Base-by-base conservation (phyloP, 2,797 vertebrate species). In the Alfaro cultratus region DNA sequence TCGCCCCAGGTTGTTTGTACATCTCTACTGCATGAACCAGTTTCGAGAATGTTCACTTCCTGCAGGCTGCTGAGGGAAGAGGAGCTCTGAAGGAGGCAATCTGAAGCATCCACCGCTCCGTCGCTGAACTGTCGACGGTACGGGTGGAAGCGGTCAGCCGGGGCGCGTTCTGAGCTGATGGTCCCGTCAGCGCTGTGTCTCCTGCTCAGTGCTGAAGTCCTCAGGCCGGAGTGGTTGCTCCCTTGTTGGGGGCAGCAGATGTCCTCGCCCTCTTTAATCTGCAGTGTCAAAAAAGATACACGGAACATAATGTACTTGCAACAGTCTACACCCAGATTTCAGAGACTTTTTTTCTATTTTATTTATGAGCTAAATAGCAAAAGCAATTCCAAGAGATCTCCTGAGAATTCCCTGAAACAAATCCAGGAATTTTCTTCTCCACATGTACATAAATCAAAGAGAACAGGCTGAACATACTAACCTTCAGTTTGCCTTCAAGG, bases 111-210 rank as follows among this genome's bases (percentile, higher is more conserved):
- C 90, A 93, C 90, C 0, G 81, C 79, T 39, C 96, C 96, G 5
- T 98, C 96, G 0, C 96, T 96, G 92, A 96, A 94, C 84, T 97
- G 97, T 78, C 95, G 95, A 64, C 93, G 95, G 91, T 98, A 99
- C 0, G 97, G 96, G 82, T 98, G 97, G 91, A 97, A 99, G 15
- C 95, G 95, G 79, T 95, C 93, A 39, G 93, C 88, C 0, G 93
- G 92, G 73, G 74, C 94, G 62, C 84, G 91, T 6, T 89, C 67
- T 16, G 88, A 83, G 26, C 67, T 2, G 0, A 89, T 3, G n/a
- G 83, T 89, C 16, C 96, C 97, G 45, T 98, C 97, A 0, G 93
- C 89, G 79, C 96, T 95, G 91, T 93, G 97, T 16, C 94, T 92
- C 26, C 96, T 93, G 89, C 94, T 96, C 39, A 78, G 75, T 51